Evolutionary conservation across 2,113 vertebrate genomes (phyloP).

Genomic region (Charina bottae): DNA sequence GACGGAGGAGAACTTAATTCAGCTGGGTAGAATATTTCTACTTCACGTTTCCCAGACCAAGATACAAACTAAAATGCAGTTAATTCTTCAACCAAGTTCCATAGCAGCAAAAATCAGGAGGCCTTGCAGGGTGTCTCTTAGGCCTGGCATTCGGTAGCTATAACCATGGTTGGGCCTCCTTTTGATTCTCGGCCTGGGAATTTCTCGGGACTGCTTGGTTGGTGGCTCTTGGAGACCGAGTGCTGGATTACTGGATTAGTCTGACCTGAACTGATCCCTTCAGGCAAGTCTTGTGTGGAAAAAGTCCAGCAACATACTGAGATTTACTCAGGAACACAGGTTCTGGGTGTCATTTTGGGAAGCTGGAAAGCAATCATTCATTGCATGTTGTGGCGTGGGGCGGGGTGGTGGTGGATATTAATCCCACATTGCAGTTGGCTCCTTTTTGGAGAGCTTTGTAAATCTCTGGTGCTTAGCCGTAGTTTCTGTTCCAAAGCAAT

Average conservation of each 20-base stretch:
- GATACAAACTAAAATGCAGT: neutral
- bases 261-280: neutral
- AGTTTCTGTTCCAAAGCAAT: conserved; percentile 57
- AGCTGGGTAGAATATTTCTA: neutral
- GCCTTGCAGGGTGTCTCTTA: neutral
- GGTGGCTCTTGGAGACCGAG: neutral
- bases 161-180: neutral
- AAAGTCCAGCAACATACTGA: neutral
- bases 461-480: conserved; percentile 36
- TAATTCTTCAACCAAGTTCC: neutral
- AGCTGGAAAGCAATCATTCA: neutral
- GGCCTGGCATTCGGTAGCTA: neutral
- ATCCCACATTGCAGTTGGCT: neutral
- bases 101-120: neutral
- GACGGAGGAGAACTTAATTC: neutral
- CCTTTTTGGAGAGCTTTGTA: neutral
- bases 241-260: neutral
- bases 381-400: neutral
- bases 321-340: neutral
- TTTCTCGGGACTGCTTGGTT: neutral
- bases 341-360: neutral
- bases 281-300: neutral
- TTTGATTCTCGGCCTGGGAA: neutral
- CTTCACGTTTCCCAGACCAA: neutral
- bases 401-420: too few relatives aligned